phyloP scores from a whole-genome alignment of 2,888 invertebrate genomes.

The Palloptera scutellata region DNA sequence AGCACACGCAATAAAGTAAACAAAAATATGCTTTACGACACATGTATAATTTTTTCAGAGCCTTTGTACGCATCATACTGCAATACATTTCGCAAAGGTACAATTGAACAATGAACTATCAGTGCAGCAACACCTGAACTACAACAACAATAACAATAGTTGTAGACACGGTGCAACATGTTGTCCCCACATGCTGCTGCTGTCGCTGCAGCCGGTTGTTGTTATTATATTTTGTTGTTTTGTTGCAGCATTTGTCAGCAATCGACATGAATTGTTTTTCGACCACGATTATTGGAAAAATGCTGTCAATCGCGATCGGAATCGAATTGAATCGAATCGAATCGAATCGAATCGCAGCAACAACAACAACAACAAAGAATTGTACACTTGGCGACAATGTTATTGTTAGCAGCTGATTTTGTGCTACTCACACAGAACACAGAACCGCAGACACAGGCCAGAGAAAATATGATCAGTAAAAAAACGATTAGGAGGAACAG shows the following conservation, averaged over 20 bases:
- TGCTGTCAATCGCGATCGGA: background rate
- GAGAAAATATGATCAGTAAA: background rate
- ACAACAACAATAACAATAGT: slow-evolving; percentile 23
- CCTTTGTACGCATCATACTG: too few species aligned
- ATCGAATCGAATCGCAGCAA: background rate
- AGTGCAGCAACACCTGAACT: slow-evolving; percentile 3
- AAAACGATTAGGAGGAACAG: slow-evolving; percentile 5
- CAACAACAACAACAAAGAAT: background rate
- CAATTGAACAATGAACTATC: background rate
- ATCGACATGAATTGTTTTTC: slow-evolving; percentile 25
- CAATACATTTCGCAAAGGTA: background rate
- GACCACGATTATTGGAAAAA: slow-evolving; percentile 17
- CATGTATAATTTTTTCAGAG: too few species aligned
- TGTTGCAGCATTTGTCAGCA: slow-evolving; percentile 33
- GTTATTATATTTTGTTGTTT: slow-evolving; percentile 7
- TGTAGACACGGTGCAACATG: slow-evolving; percentile 13
- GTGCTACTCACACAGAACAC: too few species aligned
- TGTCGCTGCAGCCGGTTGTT: slow-evolving; percentile 4
- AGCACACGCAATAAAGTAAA: too few species aligned
- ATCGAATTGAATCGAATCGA: background rate
- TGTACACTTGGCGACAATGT: too few species aligned
- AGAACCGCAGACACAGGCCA: background rate
- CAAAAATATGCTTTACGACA: too few species aligned
- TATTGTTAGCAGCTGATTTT: background rate
- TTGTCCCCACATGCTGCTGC: slow-evolving; percentile 4